Conservation (phyloP, 2,113 vertebrate species). For the Calyptomena viridis region DNA sequence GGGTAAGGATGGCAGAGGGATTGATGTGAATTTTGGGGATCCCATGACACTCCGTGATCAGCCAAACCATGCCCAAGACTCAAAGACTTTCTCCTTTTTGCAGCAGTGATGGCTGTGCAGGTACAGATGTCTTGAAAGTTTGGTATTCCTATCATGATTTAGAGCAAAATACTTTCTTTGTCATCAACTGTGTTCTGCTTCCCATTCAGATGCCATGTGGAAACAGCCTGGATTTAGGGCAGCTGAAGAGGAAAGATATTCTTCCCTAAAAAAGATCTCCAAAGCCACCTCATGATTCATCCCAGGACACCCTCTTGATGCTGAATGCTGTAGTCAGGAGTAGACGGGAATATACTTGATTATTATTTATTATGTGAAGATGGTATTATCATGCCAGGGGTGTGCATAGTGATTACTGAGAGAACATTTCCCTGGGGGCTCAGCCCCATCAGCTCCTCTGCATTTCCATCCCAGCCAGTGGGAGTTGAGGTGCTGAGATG, state of each 20-base stretch:
- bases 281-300: not conserved
- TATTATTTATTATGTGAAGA: not conserved
- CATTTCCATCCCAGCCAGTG: not conserved
- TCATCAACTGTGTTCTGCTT: fast-evolving
- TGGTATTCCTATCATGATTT: not conserved
- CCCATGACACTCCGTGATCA: not conserved
- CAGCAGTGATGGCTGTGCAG: not conserved
- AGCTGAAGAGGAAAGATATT: not conserved
- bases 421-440: not conserved
- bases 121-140: not conserved
- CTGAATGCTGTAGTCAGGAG: not conserved
- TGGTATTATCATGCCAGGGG: not conserved
- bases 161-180: not conserved
- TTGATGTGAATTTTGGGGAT: not conserved
- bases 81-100: not conserved
- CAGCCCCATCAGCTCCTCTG: not conserved
- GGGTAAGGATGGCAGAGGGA: not conserved
- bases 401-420: not conserved
- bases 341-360: not conserved
- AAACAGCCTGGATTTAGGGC: not conserved
- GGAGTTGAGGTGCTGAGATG: not conserved
- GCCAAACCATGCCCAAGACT: not conserved
- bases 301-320: not conserved
- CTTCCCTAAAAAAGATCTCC: not conserved
- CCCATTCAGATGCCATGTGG: not conserved